Percentiles rank a stretch among this genome's conserved stretches.
phyloP scores from a whole-genome alignment of 2,888 invertebrate genomes.

The Amphipoea lucens region DNA sequence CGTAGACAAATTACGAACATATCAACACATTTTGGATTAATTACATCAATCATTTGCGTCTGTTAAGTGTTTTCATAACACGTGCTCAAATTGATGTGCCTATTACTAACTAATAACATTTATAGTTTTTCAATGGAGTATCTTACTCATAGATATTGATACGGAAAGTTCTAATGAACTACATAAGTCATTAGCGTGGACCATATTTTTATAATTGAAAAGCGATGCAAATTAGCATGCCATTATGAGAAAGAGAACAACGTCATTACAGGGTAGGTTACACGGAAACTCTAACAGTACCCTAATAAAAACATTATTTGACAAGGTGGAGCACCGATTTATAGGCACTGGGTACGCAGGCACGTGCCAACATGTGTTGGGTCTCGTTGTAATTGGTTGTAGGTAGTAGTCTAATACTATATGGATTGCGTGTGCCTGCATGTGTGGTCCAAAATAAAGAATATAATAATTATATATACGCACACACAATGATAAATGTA shows the following conservation, averaged over 20 bases:
- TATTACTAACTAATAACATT: constrained; percentile 58
- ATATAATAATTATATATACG: neutral
- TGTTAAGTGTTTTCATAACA: constrained; percentile 51
- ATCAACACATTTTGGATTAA: constrained; percentile 59
- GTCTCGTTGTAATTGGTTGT: too few relatives aligned
- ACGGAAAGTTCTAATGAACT: constrained; percentile 22
- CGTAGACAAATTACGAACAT: constrained; percentile 48
- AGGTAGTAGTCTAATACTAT: too few relatives aligned
- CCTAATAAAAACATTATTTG: too few relatives aligned
- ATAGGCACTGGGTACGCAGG: too few relatives aligned
- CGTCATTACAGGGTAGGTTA: too few relatives aligned
- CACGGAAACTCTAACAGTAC: too few relatives aligned
- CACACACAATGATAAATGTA: neutral
- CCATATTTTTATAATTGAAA: neutral
- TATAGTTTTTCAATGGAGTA: constrained; percentile 37
- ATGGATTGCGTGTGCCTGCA: neutral
- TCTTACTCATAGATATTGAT: constrained; percentile 7
- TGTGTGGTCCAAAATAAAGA: too few relatives aligned
- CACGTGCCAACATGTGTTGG: too few relatives aligned
- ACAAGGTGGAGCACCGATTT: too few relatives aligned
- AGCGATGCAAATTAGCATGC: neutral
- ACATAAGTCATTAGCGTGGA: constrained; percentile 17
- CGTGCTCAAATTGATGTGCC: constrained; percentile 36
- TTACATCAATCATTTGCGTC: constrained; percentile 46
- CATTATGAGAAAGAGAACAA: too few relatives aligned